Conservation (phyloP, 2,797 vertebrate species). For the Sebastes miniatus region DNA sequence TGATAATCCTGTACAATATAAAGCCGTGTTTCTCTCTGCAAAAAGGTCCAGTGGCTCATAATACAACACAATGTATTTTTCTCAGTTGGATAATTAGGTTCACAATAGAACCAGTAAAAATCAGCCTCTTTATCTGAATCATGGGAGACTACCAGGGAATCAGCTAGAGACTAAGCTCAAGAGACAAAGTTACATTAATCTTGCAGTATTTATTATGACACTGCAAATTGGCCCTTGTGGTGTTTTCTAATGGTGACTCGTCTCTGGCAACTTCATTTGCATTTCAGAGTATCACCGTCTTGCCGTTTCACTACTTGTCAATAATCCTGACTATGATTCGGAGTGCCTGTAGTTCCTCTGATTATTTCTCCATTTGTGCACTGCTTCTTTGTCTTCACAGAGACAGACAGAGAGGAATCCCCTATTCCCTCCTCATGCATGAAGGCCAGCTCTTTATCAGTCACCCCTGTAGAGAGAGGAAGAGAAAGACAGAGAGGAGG, state of each 20-base stretch:
- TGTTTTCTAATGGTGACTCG: not conserved
- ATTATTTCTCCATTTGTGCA: constrained; percentile 24
- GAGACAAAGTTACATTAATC: not conserved
- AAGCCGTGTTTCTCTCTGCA: not conserved
- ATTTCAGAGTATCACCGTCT: not conserved
- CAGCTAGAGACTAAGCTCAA: not conserved
- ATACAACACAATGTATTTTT: not conserved
- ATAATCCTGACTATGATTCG: not conserved
- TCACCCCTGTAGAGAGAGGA: constrained; percentile 23
- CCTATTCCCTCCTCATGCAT: constrained; percentile 70
- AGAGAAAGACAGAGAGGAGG: not conserved
- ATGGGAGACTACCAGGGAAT: not conserved
- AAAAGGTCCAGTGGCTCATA: not conserved
- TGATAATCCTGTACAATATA: constrained; percentile 7
- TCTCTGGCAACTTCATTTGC: not conserved
- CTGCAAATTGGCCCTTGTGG: not conserved
- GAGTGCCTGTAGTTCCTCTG: not conserved
- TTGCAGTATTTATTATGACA: not conserved
- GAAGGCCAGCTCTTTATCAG: constrained; percentile 53
- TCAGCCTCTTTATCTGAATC: not conserved
- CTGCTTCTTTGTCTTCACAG: constrained; percentile 44
- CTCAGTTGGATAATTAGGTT: not conserved
- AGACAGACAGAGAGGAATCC: constrained; percentile 38
- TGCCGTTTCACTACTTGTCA: not conserved
- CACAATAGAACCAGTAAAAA: not conserved